Percentiles rank a stretch among this genome's conserved stretches.
These are phyloP conservation scores for Drosophila mojavensis DNA, from an alignment of 1,140 invertebrate genomes.

Conservation along the genomic window DNA sequence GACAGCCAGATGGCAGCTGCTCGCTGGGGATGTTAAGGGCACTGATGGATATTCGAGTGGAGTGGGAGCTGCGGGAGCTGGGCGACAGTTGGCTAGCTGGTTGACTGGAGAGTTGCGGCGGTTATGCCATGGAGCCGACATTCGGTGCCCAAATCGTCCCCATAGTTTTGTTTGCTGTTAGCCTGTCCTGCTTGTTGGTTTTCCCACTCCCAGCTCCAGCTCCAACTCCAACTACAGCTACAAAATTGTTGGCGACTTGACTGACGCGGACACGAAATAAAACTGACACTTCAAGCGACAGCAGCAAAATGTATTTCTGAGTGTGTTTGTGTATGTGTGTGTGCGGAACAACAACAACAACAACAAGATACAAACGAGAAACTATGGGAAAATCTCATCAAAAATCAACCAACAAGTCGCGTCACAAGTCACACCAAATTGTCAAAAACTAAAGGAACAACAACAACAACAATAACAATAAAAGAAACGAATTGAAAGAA, in stretches of 20 bases:
- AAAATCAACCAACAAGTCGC: conserved; percentile 16
- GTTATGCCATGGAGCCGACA: conserved; percentile 51
- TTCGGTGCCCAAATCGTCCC: conserved; percentile 26
- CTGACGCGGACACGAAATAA: conserved; percentile 77
- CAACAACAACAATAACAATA: background rate
- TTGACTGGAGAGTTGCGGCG: conserved; percentile 41
- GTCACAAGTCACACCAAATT: conserved; percentile 41
- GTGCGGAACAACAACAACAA: background rate
- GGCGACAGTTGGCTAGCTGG: conserved; percentile 52
- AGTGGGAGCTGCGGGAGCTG: background rate
- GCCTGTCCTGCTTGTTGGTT: conserved; percentile 31
- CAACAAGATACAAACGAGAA: conserved; percentile 1
- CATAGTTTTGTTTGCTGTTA: conserved; percentile 62
- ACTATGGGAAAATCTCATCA: conserved; percentile 30
- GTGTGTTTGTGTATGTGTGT: conserved; percentile 10
- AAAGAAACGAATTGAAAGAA: too few relatives aligned
- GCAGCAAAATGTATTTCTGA: conserved; percentile 24
- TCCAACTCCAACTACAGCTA: background rate
- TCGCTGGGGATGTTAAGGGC: background rate
- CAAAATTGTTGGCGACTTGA: conserved; percentile 63
- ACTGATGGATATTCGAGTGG: background rate
- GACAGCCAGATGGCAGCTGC: conserved; percentile 24
- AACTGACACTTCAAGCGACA: conserved; percentile 79
- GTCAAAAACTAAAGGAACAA: conserved; percentile 28
- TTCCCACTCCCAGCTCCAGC: conserved; percentile 14